phyloP scores from a whole-genome alignment of 1,140 invertebrate species.

The Pteromalus puparum region DNA sequence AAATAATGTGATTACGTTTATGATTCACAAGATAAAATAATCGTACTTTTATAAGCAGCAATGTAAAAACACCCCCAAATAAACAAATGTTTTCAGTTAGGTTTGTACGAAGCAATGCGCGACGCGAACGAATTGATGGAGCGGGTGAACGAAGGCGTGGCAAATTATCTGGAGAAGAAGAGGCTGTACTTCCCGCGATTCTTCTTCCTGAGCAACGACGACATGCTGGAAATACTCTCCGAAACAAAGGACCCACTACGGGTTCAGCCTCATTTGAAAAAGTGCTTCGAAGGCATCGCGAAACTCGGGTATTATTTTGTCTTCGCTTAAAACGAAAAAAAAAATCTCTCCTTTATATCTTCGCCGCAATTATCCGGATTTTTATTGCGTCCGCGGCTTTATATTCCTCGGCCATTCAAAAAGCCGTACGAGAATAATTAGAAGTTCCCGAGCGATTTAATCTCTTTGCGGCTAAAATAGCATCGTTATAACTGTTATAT shows the following conservation, averaged over 20 bases:
- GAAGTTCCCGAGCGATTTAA: too few relatives aligned
- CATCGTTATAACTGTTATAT: too few relatives aligned
- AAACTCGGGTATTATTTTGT: slow-evolving; percentile 70
- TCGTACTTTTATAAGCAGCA: too few relatives aligned
- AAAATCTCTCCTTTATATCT: neutral
- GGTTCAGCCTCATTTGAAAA: slow-evolving; percentile 94
- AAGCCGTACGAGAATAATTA: too few relatives aligned
- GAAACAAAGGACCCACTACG: slow-evolving; percentile 92
- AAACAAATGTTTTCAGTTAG: slow-evolving; percentile 65
- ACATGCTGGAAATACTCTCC: slow-evolving; percentile 95
- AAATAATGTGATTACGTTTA: too few relatives aligned
- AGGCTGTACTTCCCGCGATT: slow-evolving; percentile 93
- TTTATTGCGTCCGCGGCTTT: neutral
- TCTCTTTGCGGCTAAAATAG: too few relatives aligned
- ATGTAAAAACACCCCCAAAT: too few relatives aligned
- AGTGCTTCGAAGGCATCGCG: slow-evolving; percentile 86
- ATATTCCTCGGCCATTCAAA: too few relatives aligned
- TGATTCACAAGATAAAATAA: too few relatives aligned
- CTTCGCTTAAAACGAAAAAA: neutral
- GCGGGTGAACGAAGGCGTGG: slow-evolving; percentile 90
- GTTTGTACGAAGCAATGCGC: slow-evolving; percentile 85
- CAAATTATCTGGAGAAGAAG: slow-evolving; percentile 94
- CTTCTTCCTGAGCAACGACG: slow-evolving; percentile 96
- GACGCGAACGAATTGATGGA: slow-evolving; percentile 86
- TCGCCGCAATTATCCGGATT: neutral